phyloP scores from a whole-genome alignment of 2,113 vertebrate species.

The Platichthys stellatus region DNA sequence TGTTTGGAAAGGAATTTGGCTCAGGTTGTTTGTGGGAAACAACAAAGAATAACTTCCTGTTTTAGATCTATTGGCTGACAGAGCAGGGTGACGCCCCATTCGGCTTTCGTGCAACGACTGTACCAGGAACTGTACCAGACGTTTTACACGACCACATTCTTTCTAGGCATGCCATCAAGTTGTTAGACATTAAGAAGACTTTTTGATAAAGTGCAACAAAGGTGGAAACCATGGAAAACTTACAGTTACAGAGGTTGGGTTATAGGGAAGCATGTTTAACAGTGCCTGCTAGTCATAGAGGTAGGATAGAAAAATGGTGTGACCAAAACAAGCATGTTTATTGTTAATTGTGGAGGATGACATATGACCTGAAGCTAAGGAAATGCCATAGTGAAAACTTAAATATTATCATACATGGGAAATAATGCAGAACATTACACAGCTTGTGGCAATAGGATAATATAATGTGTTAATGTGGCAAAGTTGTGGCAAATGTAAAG shows the following conservation, averaged over 20 bases:
- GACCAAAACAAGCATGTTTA: neutral
- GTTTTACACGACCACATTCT: neutral
- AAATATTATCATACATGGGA: neutral
- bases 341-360: no score
- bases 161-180: neutral
- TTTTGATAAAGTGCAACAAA: neutral
- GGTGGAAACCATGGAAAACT: neutral
- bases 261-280: no score
- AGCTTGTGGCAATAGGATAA: neutral
- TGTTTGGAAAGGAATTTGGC: conserved; percentile 52
- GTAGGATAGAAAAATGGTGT: neutral
- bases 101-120: conserved; percentile 40
- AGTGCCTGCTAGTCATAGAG: neutral
- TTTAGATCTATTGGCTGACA: conserved; percentile 42
- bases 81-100: conserved; percentile 3
- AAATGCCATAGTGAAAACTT: neutral
- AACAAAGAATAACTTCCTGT: conserved; percentile 64
- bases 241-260: no score
- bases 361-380: neutral
- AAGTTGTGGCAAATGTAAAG: neutral
- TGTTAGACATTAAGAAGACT: neutral
- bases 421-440: neutral
- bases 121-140: conserved; percentile 19
- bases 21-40: conserved; percentile 34
- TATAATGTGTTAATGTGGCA: neutral